Base-by-base conservation (phyloP, 2,888 invertebrate species). In the Drosophila yooni region DNA sequence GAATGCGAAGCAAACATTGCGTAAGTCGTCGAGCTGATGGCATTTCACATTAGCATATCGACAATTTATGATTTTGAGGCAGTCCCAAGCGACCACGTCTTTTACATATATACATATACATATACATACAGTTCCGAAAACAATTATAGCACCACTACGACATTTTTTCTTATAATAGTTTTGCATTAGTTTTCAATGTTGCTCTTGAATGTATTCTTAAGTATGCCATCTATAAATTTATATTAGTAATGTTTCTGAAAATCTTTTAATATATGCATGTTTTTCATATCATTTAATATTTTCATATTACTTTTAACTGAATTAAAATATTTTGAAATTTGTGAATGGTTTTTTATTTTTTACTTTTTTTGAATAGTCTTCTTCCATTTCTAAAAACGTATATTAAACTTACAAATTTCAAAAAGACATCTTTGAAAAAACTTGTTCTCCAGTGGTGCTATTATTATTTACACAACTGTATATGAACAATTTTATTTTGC, bases 41-140 rank as follows among this genome's bases (percentile, higher is more conserved):
- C 50, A 63, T 73, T 84, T 71, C 70, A 79, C 80, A 85, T 83
- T 88, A 80, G 68, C 80, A 88, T 64, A 43, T 13, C 11, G 25
- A 27, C 48, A 29, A 29, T 54, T 40, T 40, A 31, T n/a, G 29
- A 40, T 60, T 82, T 84, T 83, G 82, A 70, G 83, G 83, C 74
- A 84, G 83, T 72, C 88, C 68, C 73, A 40, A 59, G 7, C 34
- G 33, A 51, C 25, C 11, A 50, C 60, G 63, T 51, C 11, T 0
- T 43, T 21, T 11, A 21, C 21, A 43, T 2, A 40, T n/a, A n/a
- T 10, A 11, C 40, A 40, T 3, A 10, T 10, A 10, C 10, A 40
- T n/a, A 10, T 40, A n/a, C 5, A 5, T 11, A 46, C 46, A 46
- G 25, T 25, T 46, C 15, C 8, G 2, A 46, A 25, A 2, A 15